Base-by-base conservation (phyloP, 2,113 vertebrate genomes). In the Todiramphus chloris region DNA sequence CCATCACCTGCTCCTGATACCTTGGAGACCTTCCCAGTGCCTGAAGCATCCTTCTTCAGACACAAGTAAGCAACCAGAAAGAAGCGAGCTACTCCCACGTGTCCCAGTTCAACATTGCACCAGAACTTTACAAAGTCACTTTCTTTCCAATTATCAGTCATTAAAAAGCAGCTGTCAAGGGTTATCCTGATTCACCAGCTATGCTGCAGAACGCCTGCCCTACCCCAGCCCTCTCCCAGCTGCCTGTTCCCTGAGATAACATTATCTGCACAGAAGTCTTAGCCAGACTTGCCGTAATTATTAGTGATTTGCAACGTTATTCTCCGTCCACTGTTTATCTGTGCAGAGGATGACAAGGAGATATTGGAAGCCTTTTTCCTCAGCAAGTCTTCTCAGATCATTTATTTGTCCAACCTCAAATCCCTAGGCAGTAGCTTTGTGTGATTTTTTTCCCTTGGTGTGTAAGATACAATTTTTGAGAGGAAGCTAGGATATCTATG, bases 321-420 rank as follows among this genome's bases (percentile, higher is more conserved):
- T 82, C 58, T 79, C 50, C 77, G 89, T 68, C 31, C 67, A 1
- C 1, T 46, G 44, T 84, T 81, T 66, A 50, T 64, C 88, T 59
- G 20, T 0, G 0, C 25, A 69, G 62, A 89, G n/a, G 33, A 68
- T 14, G 7, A 56, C 76, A 84, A 23, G 41, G 55, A 87, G 24
- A 31, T 76, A 70, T 87, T 82, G 44, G 58, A 89, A 91, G n/a
- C 1, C 35, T 64, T 94, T 93, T 91, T 70, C 46, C 31, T 19
- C 30, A 75, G 27, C 28, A 89, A 20, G 2, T 37, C 18, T 76
- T 92, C 35, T 87, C 3, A 3, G 41, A 62, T 69, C 23, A 31
- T 73, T 91, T 89, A 58, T 93, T 94, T 92, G 23, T 89, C 44
- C 53, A 79, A 62, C 20, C 50, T 93, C 25, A 92, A 91, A 82